Evolutionary conservation across 53 echinoderm and acorn worm species (phyloP).

Genomic region (Paelopatides confundens): DNA sequence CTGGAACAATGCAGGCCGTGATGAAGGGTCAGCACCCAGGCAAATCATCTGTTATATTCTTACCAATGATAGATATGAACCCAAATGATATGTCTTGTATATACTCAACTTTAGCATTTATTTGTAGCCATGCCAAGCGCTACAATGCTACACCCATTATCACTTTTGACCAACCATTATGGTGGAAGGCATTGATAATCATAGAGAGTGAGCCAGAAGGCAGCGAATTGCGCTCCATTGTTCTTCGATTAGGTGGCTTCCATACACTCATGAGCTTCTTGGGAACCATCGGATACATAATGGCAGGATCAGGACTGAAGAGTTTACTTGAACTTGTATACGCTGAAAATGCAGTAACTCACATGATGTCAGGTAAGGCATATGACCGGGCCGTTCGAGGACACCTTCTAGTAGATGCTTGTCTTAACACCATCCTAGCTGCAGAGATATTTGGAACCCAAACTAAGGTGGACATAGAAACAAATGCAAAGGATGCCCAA

Average conservation of each 20-base stretch:
- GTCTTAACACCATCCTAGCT: slow-evolving; percentile 1
- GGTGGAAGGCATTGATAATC: slow-evolving; percentile 46
- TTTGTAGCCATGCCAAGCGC: slow-evolving; percentile 16
- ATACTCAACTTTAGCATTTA: slow-evolving; percentile 38
- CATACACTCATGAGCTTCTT: slow-evolving; percentile 54
- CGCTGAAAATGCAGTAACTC: slow-evolving; percentile 42
- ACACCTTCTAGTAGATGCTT: slow-evolving; percentile 29
- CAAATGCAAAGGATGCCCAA: not conserved
- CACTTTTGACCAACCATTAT: no score
- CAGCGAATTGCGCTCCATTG: no score
- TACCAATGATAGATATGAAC: slow-evolving; percentile 51
- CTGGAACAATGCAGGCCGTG: slow-evolving; percentile 49
- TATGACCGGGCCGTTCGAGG: slow-evolving; percentile 22
- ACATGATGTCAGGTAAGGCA: slow-evolving; percentile 51
- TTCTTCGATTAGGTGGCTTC: slow-evolving; percentile 39
- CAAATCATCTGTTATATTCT: slow-evolving; percentile 41
- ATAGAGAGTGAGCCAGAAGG: slow-evolving; percentile 6
- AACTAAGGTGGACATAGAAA: not conserved
- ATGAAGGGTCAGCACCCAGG: slow-evolving; percentile 31
- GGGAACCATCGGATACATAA: slow-evolving; percentile 28
- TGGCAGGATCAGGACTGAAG: slow-evolving; percentile 42
- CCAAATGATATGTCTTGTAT: slow-evolving; percentile 50
- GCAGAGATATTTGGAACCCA: slow-evolving; percentile 19
- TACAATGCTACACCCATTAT: slow-evolving; percentile 44
- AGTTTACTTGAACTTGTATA: slow-evolving; percentile 38